Evolutionary conservation across 2,797 vertebrate genomes (phyloP).

Genomic region (Chrysocyon brachyurus): DNA sequence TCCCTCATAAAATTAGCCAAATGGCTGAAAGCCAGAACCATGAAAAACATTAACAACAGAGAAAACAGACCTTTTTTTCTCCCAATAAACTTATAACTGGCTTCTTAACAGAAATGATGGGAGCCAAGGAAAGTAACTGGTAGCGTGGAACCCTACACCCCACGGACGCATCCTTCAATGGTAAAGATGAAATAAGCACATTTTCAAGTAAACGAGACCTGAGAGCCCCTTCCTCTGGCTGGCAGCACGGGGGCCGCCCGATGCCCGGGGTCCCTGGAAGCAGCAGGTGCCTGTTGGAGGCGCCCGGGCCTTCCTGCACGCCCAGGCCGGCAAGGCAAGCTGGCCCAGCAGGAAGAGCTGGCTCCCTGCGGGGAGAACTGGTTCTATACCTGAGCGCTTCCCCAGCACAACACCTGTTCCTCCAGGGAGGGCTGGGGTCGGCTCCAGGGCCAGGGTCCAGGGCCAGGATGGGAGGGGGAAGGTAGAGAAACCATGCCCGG

Average conservation of each 20-base stretch:
- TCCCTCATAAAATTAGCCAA: background rate
- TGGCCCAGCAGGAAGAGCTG: background rate
- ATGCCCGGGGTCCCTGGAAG: background rate
- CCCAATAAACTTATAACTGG: background rate
- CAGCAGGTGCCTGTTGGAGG: background rate
- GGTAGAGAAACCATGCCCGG: background rate
- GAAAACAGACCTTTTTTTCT: background rate
- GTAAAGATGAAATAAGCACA: background rate
- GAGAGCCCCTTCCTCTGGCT: background rate
- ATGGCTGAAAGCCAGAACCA: background rate
- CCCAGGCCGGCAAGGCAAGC: background rate
- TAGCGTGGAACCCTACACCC: background rate
- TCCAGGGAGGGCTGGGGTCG: background rate
- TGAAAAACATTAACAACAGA: background rate
- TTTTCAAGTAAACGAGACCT: slow-evolving; percentile 25
- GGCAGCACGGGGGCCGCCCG: no score
- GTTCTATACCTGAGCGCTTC: background rate
- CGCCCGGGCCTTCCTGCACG: background rate
- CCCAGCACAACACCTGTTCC: no score
- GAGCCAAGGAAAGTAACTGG: background rate
- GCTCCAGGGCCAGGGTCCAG: background rate
- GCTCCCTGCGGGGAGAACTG: background rate
- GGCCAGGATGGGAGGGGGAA: no score
- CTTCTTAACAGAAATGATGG: background rate
- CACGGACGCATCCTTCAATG: background rate